Base-by-base conservation (phyloP, 2,113 vertebrate species). In the Gallinago paraguaiae region DNA sequence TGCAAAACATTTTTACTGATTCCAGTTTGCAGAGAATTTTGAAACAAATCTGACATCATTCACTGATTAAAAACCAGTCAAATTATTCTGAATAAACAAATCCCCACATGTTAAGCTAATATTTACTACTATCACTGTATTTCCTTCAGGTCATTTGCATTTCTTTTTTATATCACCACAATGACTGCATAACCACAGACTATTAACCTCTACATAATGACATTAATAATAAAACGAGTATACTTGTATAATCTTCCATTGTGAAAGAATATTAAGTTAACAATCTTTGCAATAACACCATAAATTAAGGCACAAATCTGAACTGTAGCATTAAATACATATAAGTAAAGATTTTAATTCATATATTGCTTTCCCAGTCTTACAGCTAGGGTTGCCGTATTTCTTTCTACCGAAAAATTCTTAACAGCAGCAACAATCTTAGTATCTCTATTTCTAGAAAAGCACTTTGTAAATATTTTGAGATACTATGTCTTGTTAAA, bases 231-330 rank as follows among this genome's bases (percentile, higher is more conserved):
- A 69, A 74, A 51, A 78, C 0, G 8, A 63, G 11, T 61, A 59
- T 12, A 67, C 2, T 54, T 83, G 61, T 41, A 43, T 37, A 88
- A 76, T 7, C 20, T 81, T 67, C 24, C 31, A n/a, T 46, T 92
- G 65, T 41, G 27, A 83, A 64, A 81, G 19, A 88, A 57, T 20
- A 60, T 14, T 37, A 64, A 41, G 23, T 69, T 63, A 85, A n/a
- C 13, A 74, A 89, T 78, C 4, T 56, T 61, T 46, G 75, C 63
- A 69, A 11, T 33, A 88, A 54, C 11, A 56, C 22, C 50, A 39
- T 61, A 92, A 82, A 86, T 90, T 57, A 95, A 89, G 56, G 64
- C 64, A 91, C 24, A 89, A 50, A 83, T 92, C 51, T 86, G 61
- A 93, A 72, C 18, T 45, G 14, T 3, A 41, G n/a, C 23, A 89